These are phyloP conservation scores for Nannospalax galili DNA, from an alignment of 2,113 vertebrate species.

Conservation along the genomic window DNA sequence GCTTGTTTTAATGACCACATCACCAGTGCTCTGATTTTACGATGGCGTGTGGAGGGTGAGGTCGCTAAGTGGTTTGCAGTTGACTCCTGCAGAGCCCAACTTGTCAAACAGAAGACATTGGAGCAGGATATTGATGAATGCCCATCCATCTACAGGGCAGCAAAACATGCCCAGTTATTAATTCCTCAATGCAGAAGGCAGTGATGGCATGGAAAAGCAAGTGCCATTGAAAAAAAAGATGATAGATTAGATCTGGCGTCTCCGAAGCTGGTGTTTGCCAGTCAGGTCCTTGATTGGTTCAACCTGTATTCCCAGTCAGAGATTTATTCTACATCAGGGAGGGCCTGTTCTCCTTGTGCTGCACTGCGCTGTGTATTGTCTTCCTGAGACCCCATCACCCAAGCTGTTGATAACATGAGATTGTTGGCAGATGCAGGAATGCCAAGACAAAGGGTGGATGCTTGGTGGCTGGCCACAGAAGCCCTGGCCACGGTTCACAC, in stretches of 20 bases:
- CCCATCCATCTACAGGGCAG: slow-evolving; percentile 57
- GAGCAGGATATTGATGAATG: slow-evolving; percentile 64
- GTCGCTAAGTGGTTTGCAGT: slow-evolving; percentile 71
- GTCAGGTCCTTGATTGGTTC: not conserved
- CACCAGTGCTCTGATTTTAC: slow-evolving; percentile 28
- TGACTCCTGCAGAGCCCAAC: slow-evolving; percentile 60
- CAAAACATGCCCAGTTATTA: slow-evolving; percentile 59
- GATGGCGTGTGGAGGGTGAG: slow-evolving; percentile 59
- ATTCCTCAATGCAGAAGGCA: slow-evolving; percentile 73
- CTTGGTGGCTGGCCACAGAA: not conserved
- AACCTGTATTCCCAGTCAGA: not conserved
- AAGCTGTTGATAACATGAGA: not conserved
- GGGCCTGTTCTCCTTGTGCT: not conserved
- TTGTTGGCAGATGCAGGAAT: not conserved
- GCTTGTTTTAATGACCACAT: slow-evolving; percentile 29
- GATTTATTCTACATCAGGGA: fast-evolving
- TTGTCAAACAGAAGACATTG: slow-evolving; percentile 46
- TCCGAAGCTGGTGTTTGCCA: slow-evolving; percentile 9
- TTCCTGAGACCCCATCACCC: not conserved
- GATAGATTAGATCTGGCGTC: slow-evolving; percentile 62
- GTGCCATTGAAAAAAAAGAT: slow-evolving; percentile 33
- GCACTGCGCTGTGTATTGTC: fast-evolving
- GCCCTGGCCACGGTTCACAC: not conserved
- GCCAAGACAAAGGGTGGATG: not conserved
- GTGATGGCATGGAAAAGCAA: slow-evolving; percentile 59